Percentiles rank a stretch among this genome's conserved stretches.
Conservation (phyloP, 2,113 vertebrate species). For the Cervus canadensis region DNA sequence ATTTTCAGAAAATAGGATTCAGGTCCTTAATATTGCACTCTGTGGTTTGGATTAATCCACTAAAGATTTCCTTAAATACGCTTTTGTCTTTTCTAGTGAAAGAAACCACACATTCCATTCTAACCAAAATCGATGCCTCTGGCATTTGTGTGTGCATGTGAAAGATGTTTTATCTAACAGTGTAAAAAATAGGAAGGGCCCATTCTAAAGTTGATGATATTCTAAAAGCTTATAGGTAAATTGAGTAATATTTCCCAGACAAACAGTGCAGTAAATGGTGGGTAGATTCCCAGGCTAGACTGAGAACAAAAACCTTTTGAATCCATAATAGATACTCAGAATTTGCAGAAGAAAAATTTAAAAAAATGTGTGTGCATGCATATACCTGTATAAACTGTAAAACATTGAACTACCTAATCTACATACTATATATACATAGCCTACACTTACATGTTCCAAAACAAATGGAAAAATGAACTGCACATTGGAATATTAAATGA, state of each 20-base stretch:
- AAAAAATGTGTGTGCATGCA: background rate
- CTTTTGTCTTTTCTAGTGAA: background rate
- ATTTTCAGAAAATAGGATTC: background rate
- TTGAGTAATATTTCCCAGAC: background rate
- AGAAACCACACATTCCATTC: background rate
- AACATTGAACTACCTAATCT: background rate
- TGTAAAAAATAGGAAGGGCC: background rate
- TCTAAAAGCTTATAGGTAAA: background rate
- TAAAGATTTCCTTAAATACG: background rate
- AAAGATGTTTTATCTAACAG: background rate
- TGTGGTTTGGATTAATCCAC: background rate
- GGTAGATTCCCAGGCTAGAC: background rate
- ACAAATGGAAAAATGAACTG: background rate
- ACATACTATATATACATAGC: fast-evolving
- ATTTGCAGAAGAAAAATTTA: background rate
- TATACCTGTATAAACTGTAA: background rate
- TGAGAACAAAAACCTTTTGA: background rate
- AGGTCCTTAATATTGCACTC: background rate
- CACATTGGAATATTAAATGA: background rate
- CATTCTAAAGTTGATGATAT: background rate
- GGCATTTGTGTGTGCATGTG: background rate
- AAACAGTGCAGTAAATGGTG: background rate
- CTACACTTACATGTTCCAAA: background rate
- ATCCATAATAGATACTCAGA: background rate
- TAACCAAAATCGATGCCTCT: background rate